Evolutionary conservation across 2,888 invertebrate genomes (phyloP).

Genomic region (Odontomyia ornata): DNA sequence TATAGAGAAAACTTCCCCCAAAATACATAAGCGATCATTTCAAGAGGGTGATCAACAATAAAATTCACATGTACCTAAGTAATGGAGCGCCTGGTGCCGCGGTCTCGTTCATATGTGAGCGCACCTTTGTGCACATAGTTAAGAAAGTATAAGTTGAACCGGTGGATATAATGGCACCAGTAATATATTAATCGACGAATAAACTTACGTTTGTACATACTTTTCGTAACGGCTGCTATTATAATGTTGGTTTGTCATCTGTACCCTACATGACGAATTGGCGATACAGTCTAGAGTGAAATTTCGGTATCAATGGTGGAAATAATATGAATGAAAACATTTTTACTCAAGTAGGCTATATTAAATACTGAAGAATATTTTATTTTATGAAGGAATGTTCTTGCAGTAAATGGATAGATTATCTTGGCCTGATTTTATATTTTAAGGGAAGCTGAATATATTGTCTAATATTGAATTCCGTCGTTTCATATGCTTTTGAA

Average conservation of each 20-base stretch:
- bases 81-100: not conserved
- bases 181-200: constrained; percentile 46
- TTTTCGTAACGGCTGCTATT: constrained; percentile 32
- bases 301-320: not conserved
- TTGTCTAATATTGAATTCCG: too few species aligned
- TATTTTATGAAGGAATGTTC: too few species aligned
- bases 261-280: not conserved
- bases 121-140: not conserved
- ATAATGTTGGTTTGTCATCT: not conserved
- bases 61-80: not conserved
- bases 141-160: not conserved
- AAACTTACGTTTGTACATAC: constrained; percentile 2
- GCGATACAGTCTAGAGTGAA: not conserved
- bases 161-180: constrained; percentile 26
- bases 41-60: constrained; percentile 38
- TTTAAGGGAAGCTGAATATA: too few species aligned
- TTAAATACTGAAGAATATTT: too few species aligned
- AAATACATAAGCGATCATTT: not conserved
- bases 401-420: too few species aligned
- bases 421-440: too few species aligned
- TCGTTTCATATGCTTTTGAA: too few species aligned
- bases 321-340: not conserved
- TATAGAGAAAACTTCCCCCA: not conserved
- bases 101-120: not conserved
- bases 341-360: too few species aligned